Conservation (phyloP, 2,113 vertebrate genomes). For the Procavia capensis region DNA sequence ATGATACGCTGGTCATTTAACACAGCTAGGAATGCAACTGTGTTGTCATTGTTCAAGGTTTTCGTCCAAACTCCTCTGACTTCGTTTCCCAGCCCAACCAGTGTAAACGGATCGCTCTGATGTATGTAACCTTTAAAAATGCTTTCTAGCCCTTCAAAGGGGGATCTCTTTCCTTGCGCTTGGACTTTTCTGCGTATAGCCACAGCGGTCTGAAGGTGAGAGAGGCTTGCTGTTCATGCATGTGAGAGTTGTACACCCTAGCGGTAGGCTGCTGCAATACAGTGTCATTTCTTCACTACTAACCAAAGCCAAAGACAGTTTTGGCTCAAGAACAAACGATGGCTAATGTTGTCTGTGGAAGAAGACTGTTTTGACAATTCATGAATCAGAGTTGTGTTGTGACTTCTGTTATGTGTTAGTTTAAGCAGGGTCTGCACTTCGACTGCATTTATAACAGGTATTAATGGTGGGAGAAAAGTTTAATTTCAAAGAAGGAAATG, state of each 20-base stretch:
- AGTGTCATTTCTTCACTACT: conserved; percentile 50
- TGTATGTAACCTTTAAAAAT: conserved; percentile 45
- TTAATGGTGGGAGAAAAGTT: not conserved
- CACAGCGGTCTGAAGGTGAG: conserved; percentile 14
- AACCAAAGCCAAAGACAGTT: not conserved
- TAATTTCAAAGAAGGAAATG: conserved; percentile 16
- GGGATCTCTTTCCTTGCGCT: not conserved
- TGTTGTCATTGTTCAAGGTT: conserved; percentile 56
- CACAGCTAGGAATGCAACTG: conserved; percentile 75
- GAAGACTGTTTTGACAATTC: conserved; percentile 47
- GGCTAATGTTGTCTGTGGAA: conserved; percentile 33
- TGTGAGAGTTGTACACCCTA: conserved; percentile 81
- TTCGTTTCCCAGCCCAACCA: conserved; percentile 5
- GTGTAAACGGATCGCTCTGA: conserved; percentile 28
- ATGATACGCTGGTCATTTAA: conserved; percentile 78
- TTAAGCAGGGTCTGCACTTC: not conserved
- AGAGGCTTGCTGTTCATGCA: not conserved
- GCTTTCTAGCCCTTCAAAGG: conserved; percentile 48
- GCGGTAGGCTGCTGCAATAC: conserved; percentile 78
- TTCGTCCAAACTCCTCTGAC: not conserved
- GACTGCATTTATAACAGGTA: conserved; percentile 1
- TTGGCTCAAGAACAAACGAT: conserved; percentile 61
- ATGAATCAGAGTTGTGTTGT: not conserved
- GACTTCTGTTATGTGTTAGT: conserved; percentile 8
- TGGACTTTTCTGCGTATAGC: conserved; percentile 14